Conservation (phyloP, 2,888 invertebrate species). For the Amiota communis region DNA sequence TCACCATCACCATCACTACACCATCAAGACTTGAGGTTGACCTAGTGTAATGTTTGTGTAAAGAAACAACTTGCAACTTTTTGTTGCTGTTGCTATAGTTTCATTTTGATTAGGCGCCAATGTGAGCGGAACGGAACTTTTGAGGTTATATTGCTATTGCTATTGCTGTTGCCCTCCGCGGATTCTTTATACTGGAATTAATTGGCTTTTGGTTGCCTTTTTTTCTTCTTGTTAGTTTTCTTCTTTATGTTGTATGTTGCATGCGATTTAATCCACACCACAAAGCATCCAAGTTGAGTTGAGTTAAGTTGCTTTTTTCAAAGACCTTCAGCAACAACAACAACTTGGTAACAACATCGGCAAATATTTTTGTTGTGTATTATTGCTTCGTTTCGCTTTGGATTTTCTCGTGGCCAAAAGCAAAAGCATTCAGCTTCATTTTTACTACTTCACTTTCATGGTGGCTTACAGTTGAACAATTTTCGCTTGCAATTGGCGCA, state of each 20-base stretch:
- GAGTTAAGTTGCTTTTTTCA: neutral
- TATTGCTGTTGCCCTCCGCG: neutral
- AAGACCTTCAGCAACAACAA: slow-evolving; percentile 3
- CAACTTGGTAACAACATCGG: neutral
- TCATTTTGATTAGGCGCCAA: slow-evolving; percentile 17
- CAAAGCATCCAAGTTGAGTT: neutral
- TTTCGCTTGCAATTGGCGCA: slow-evolving; percentile 12
- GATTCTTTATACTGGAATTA: slow-evolving; percentile 2
- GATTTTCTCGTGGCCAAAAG: neutral
- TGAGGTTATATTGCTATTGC: neutral
- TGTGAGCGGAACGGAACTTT: slow-evolving; percentile 15
- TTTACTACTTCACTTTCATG: slow-evolving; percentile 20
- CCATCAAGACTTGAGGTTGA: slow-evolving; percentile 8
- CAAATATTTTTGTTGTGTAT: neutral
- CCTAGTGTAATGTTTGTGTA: slow-evolving; percentile 1
- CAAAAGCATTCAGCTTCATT: slow-evolving; percentile 6
- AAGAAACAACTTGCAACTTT: neutral
- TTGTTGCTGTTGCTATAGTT: neutral
- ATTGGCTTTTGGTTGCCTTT: neutral
- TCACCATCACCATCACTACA: neutral
- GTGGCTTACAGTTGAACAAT: neutral
- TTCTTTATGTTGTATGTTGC: too few species aligned
- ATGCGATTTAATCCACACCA: slow-evolving; percentile 6
- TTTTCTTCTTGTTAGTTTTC: too few species aligned
- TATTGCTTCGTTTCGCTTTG: neutral